Base-by-base conservation (phyloP, 1,140 invertebrate genomes). In the Asobara japonica region DNA sequence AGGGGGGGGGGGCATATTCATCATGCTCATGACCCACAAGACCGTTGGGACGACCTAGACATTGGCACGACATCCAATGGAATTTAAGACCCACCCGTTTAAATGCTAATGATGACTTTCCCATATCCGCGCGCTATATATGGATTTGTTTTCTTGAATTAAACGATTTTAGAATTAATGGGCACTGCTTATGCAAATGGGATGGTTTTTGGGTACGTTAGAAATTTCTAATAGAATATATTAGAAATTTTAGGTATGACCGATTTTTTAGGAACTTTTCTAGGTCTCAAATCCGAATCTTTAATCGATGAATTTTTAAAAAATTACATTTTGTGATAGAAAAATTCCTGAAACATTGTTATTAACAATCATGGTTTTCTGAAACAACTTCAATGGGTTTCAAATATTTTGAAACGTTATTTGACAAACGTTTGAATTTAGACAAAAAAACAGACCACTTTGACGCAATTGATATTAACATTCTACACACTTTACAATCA, bases 121-220 rank as follows among this genome's bases (percentile, higher is more conserved):
- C 78, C 78, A 77, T 81, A 83, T 82, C 83, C 79, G 41, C 61
- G 62, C n/a, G n/a, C n/a, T n/a, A n/a, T n/a, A n/a, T 33, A 38
- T 31, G 25, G 51, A 18, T 10, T 56, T 56, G 20, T 56, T 25
- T 27, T 27, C 22, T 2, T 25, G 3, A 25, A 25, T 56, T 10
- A 25, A 56, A 56, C 51, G 1, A 25, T 56, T 27, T 56, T 20
- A 33, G 62, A 41, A 74, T 56, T 56, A 56, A 16, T 16, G 5
- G 41, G 27, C 11, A 45, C 41, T 45, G n/a, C 18, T 16, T 16
- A 45, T 45, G 41, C 41, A 16, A 45, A 45, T 45, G 1, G 13
- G 3, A 13, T 13, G 18, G 4, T 45, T 45, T 38, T 38, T 45
- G 5, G 10, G n/a, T 5, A 13, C 41, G 41, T 45, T 45, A 45